Evolutionary conservation across 2,888 invertebrate genomes (phyloP), one percentile per base, ranked within the genome.

Genomic region (Creontiades dilutus): DNA sequence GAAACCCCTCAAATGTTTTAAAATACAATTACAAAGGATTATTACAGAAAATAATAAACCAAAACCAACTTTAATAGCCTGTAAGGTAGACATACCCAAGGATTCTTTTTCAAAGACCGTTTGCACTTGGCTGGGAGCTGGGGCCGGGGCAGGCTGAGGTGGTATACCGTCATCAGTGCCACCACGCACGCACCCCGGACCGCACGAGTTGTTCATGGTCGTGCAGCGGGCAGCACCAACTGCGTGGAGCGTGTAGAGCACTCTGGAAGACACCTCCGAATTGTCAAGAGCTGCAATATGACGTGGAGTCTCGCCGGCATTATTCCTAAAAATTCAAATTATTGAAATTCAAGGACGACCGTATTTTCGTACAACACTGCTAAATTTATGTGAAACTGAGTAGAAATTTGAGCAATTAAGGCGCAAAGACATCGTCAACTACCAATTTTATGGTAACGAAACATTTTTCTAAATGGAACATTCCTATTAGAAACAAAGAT

Each of bases 141-240:
- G 94, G n/a, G 95, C 94, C 57, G 95, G 94, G 0, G 95, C 94
- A 0, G 94, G 94, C 7, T 95, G 95, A 9, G 97, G 96, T 0
- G 96, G 95, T 61, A 96, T 95, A 0, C 98, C 98, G 93, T 96
- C 96, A 92, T 95, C 97, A 13, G 94, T 95, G 0, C 97, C 97
- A 11, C 89, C 84, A n/a, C 90, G 90, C n/a, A 86, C 95, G 92
- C 99, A 99, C 0, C 98, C 97, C 0, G 96, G 94, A 0, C 95
- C 94, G 92, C 99, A 99, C 12, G 94, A 94, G 0, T 90, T 78
- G 92, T 94, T 94, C 0, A 94, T 94, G 0, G 93, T 91, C 0
- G 93, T 92, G 92, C 96, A 96, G 93, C 98, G 95, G 91, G 95
- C 94, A 14, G 98, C 98, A 0, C 98, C 98, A 14, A 98, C 97